These are phyloP conservation scores for Lophius piscatorius DNA, from an alignment of 2,113 vertebrate genomes.

Conservation along the genomic window DNA sequence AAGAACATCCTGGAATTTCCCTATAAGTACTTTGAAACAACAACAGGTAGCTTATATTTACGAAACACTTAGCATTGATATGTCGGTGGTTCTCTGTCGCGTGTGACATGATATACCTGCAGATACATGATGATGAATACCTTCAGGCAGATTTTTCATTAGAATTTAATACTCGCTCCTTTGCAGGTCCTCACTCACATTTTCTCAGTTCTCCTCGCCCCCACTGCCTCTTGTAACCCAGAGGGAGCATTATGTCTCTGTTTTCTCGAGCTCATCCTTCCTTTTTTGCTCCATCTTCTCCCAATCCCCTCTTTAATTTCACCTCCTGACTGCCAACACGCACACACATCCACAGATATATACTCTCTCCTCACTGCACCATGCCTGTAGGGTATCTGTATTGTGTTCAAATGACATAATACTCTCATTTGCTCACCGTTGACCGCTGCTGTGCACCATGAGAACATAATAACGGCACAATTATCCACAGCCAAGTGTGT, in stretches of 20 bases:
- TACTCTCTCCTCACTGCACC: conserved; percentile 17
- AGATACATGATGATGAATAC: conserved; percentile 33
- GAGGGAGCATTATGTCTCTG: conserved; percentile 44
- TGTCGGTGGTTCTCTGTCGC: neutral
- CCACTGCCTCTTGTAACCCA: neutral
- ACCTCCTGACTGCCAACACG: conserved; percentile 27
- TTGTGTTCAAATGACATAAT: conserved; percentile 43
- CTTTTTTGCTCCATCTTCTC: conserved; percentile 32
- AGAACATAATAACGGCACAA: conserved; percentile 6
- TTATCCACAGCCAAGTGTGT: neutral
- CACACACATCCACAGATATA: conserved; percentile 3
- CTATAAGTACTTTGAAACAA: neutral
- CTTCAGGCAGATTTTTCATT: conserved; percentile 50
- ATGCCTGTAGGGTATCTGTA: conserved; percentile 20
- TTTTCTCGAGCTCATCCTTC: conserved; percentile 40
- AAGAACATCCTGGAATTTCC: neutral
- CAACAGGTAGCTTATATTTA: conserved; percentile 4
- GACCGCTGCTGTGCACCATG: conserved; percentile 18
- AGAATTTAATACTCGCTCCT: conserved; percentile 29
- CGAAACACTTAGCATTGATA: conserved; percentile 4
- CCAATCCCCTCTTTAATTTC: conserved; percentile 53
- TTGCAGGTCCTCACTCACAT: conserved; percentile 4
- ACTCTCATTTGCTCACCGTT: conserved; percentile 24
- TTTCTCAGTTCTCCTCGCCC: conserved; percentile 1
- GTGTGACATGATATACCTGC: conserved; percentile 23